Conservation (phyloP, 2,797 vertebrate genomes). For the Lagorchestes hirsutus region DNA sequence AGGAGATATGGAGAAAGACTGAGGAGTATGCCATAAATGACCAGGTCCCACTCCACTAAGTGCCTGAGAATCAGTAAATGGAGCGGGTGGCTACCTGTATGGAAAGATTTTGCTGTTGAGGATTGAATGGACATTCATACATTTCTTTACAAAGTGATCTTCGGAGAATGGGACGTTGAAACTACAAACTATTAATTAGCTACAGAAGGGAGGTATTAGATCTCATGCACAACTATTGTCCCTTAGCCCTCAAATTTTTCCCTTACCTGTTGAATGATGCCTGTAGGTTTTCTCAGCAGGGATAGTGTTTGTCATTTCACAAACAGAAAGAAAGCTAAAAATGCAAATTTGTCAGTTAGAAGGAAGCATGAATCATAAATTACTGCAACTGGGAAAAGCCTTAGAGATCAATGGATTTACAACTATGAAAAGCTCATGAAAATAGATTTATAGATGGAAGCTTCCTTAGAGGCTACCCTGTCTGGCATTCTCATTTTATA, state of each 20-base stretch:
- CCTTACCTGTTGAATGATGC: background rate
- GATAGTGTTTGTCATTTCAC: background rate
- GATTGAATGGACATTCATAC: background rate
- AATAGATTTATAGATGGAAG: background rate
- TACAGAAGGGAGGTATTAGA: background rate
- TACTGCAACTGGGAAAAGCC: background rate
- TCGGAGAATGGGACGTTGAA: constrained; percentile 36
- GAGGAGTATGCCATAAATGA: background rate
- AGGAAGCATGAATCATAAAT: background rate
- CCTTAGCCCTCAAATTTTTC: background rate
- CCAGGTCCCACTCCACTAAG: background rate
- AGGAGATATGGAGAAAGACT: background rate
- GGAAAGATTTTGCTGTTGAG: background rate
- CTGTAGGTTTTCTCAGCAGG: background rate
- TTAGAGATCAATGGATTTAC: background rate
- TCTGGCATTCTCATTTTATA: background rate
- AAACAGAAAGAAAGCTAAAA: background rate
- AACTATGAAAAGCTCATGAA: background rate
- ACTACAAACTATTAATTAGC: constrained; percentile 60
- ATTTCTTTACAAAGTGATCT: background rate
- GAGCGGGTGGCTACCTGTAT: background rate
- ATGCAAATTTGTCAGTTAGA: background rate
- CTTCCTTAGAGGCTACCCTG: background rate
- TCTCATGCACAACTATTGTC: constrained; percentile 31
- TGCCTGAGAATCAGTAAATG: background rate